Evolutionary conservation across 2,888 invertebrate species (phyloP).

Genomic region (Bellardia bayeri): DNA sequence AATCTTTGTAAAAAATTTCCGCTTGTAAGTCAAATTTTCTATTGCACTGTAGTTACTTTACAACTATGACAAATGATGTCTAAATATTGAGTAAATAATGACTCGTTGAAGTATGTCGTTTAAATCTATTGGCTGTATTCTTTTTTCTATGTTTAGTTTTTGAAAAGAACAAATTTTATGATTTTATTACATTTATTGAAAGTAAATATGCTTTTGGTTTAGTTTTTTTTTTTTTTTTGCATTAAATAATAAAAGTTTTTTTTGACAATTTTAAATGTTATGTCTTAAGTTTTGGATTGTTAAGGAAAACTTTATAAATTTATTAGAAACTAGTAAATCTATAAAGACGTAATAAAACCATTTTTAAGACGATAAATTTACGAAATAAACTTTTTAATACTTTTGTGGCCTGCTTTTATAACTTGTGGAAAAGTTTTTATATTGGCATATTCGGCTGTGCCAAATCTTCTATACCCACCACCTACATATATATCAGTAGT

Average conservation of each 20-base stretch:
- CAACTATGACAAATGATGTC: conserved; percentile 16
- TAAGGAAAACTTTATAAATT: no score
- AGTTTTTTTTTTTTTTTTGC: background rate
- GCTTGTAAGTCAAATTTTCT: background rate
- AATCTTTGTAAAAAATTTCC: background rate
- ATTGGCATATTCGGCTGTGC: no score
- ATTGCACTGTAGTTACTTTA: background rate
- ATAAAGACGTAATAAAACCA: no score
- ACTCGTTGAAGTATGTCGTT: background rate
- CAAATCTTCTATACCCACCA: no score
- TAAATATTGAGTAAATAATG: conserved; percentile 42
- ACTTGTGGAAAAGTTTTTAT: no score
- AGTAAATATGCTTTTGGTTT: conserved; percentile 16
- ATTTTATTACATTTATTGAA: conserved; percentile 32
- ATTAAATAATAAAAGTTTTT: background rate
- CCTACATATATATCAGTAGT: no score
- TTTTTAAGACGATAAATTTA: no score
- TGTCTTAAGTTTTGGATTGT: no score
- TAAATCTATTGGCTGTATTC: background rate
- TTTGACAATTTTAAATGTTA: background rate
- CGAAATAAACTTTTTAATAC: no score
- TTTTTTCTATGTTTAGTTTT: background rate
- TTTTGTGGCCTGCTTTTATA: no score
- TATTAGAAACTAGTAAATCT: no score
- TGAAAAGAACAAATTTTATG: conserved; percentile 21